Base-by-base conservation (phyloP, 2,797 vertebrate species). In the Lycodopsis pacificus region DNA sequence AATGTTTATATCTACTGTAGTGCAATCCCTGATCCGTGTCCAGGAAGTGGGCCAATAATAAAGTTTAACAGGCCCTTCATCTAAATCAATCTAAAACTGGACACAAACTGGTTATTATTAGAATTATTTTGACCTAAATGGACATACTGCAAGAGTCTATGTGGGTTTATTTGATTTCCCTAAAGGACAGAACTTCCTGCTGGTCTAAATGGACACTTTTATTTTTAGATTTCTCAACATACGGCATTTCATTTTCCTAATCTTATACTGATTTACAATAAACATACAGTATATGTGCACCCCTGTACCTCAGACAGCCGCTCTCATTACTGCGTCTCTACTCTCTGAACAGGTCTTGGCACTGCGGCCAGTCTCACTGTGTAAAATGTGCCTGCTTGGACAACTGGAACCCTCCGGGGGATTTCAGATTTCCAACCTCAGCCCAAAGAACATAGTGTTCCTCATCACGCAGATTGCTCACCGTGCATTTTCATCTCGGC, bases 401-500 rank as follows among this genome's bases (percentile, higher is more conserved):
- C 83, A 77, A 73, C 51, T 5, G 71, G 46, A 56, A 42, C n/a
- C 8, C 65, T 91, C 88, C 79, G 1, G 2, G 89, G 88, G 89
- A 92, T 84, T 84, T 83, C 79, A 66, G 76, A 64, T 85, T 87
- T 83, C 83, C 84, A 76, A 65, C 80, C 76, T 77, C 71, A 69
- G 86, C 78, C 78, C 71, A 76, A 61, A 86, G 92, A 85, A 94
- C 91, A 91, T 46, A 40, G 62, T 83, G 91, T 92, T 87, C 87
- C 66, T 87, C 71, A 79, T 88, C 79, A 84, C 83, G 85, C 81
- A 91, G 84, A 93, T 73, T 88, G 88, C 76, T 73, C 85, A 83
- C 73, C 36, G 13, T 86, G 84, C 80, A 86, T 89, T 90, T 87
- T 90, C 82, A 93, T 92, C 86, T 86, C 88, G 91, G 93, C 77